phyloP scores from a whole-genome alignment of 2,113 vertebrate genomes.

The Labeo catla region DNA sequence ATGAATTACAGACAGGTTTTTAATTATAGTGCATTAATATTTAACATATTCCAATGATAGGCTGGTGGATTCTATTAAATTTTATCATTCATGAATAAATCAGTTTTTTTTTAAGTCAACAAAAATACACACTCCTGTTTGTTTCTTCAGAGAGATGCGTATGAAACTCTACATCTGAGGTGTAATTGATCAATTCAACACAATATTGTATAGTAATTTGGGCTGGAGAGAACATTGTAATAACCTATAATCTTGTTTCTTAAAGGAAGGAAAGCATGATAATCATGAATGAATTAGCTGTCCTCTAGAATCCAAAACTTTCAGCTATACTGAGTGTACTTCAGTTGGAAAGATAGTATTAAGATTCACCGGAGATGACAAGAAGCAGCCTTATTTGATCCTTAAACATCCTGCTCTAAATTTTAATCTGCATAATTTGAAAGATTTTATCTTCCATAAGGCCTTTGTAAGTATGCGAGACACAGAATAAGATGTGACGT shows the following conservation, averaged over 20 bases:
- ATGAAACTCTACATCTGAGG: not conserved
- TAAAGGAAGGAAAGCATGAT: too few species aligned
- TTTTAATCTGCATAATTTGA: slow-evolving; percentile 4
- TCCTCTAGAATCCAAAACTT: not conserved
- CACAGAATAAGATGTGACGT: not conserved
- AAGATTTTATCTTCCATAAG: not conserved
- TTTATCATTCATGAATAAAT: not conserved
- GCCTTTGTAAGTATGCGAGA: not conserved
- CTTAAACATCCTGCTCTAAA: slow-evolving; percentile 10
- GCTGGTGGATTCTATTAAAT: not conserved
- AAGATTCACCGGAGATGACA: not conserved
- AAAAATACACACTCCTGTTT: not conserved
- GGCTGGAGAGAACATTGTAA: not conserved
- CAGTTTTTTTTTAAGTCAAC: not conserved
- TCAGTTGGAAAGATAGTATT: not conserved
- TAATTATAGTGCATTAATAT: not conserved
- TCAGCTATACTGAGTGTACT: not conserved
- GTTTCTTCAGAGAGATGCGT: not conserved
- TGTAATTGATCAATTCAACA: not conserved
- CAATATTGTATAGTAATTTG: not conserved
- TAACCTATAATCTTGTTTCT: not conserved
- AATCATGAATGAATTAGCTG: not conserved
- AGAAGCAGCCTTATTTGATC: not conserved
- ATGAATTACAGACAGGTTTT: not conserved
- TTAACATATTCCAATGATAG: not conserved